phyloP scores from a whole-genome alignment of 2,113 vertebrate genomes.

The Gracilinanus agilis region DNA sequence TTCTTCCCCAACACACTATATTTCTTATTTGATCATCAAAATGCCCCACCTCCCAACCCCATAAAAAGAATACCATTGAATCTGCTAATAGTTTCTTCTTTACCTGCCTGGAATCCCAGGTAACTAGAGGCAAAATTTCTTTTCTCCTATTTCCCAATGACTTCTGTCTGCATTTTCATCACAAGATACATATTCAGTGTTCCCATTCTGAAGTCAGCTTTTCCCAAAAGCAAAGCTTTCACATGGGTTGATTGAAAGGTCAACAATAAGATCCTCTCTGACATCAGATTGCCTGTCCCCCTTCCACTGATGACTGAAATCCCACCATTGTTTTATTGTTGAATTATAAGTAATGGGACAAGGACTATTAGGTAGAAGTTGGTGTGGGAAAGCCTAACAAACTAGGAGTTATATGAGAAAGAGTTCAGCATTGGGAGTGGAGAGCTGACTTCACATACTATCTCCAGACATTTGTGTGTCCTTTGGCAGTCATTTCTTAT shows the following conservation, averaged over 20 bases:
- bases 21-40: constrained; percentile 70
- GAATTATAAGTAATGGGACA: not conserved
- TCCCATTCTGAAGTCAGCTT: not conserved
- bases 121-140: not conserved
- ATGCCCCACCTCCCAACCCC: constrained; percentile 50
- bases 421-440: not conserved
- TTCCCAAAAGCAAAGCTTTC: not conserved
- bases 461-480: not conserved
- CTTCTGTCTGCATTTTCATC: not conserved
- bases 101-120: not conserved
- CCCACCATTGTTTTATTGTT: not conserved
- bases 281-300: not conserved
- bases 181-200: not conserved
- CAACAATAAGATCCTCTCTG: not conserved
- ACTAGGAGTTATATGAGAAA: not conserved
- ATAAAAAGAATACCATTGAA: constrained; percentile 60
- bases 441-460: not conserved
- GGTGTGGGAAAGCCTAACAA: not conserved
- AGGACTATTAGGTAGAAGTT: not conserved
- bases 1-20: constrained; percentile 47
- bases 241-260: not conserved
- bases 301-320: not conserved
- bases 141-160: not conserved
- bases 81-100: constrained; percentile 50
- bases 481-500: not conserved